Conservation (phyloP, 2,797 vertebrate species). For the Perodicticus potto region DNA sequence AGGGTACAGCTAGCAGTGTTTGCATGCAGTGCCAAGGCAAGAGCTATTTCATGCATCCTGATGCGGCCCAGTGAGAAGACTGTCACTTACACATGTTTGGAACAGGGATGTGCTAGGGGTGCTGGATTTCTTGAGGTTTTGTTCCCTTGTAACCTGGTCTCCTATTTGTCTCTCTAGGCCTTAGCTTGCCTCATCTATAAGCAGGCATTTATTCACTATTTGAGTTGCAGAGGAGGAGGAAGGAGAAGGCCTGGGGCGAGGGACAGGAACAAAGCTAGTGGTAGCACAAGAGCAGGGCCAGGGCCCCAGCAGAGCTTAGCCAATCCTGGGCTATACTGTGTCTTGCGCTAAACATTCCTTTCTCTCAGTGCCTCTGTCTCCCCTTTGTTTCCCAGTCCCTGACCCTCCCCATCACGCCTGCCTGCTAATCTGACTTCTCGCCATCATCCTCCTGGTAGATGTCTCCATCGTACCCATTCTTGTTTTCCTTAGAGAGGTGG, state of each 20-base stretch:
- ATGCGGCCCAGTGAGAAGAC: neutral
- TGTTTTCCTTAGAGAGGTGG: conserved; percentile 98
- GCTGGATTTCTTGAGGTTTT: neutral
- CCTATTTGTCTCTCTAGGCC: neutral
- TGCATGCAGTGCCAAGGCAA: conserved; percentile 78
- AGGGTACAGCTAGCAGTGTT: conserved; percentile 67
- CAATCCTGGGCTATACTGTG: conserved; percentile 2
- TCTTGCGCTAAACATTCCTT: conserved; percentile 59
- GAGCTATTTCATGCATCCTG: conserved; percentile 39
- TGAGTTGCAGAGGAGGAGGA: conserved; percentile 17
- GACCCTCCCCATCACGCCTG: neutral
- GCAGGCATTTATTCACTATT: neutral
- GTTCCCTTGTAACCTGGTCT: conserved; percentile 31
- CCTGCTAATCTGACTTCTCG: conserved; percentile 95
- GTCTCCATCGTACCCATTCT: conserved; percentile 94
- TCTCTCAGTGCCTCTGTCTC: conserved; percentile 66
- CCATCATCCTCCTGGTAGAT: conserved; percentile 96
- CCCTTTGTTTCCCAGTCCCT: neutral
- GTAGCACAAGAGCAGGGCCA: neutral
- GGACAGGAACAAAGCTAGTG: conserved; percentile 1
- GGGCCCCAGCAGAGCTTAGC: neutral
- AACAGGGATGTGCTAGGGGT: neutral
- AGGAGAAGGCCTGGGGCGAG: neutral
- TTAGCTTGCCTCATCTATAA: neutral
- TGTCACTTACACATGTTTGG: neutral